These are phyloP conservation scores for Drosophila parabipectinata DNA, from an alignment of 1,140 invertebrate species.

Conservation along the genomic window DNA sequence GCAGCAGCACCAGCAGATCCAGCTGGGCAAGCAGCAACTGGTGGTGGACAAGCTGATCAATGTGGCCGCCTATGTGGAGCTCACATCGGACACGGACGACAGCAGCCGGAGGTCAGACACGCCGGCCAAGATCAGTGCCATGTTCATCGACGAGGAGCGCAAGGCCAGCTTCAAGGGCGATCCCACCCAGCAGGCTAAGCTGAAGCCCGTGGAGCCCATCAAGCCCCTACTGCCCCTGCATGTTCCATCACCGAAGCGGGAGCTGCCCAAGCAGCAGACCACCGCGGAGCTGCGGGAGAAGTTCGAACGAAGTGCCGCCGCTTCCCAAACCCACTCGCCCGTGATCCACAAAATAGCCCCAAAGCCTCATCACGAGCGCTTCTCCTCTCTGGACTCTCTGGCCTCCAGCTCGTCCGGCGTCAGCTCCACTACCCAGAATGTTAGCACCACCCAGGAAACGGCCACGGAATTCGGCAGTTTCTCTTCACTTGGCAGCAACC, in stretches of 20 bases:
- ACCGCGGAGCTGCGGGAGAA: conserved; percentile 79
- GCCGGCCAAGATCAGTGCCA: conserved; percentile 83
- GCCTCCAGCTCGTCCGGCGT: conserved; percentile 83
- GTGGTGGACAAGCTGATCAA: conserved; percentile 83
- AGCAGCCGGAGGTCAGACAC: conserved; percentile 80
- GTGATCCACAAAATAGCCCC: conserved; percentile 26
- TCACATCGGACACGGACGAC: conserved; percentile 82
- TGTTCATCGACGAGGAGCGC: conserved; percentile 83
- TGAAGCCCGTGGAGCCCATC: conserved; percentile 48
- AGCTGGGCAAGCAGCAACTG: conserved; percentile 56
- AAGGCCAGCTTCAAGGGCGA: conserved; percentile 83
- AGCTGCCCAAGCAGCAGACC: conserved; percentile 49
- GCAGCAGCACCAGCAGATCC: conserved; percentile 46
- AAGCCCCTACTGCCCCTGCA: conserved; percentile 43
- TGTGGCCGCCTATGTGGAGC: conserved; percentile 82
- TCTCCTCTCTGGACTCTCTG: conserved; percentile 81
- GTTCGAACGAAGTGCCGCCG: conserved; percentile 70
- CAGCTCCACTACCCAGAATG: conserved; percentile 77
- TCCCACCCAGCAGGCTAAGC: conserved; percentile 52
- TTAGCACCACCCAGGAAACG: conserved; percentile 78
- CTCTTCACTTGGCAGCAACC: conserved; percentile 83
- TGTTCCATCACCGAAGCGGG: conserved; percentile 23
- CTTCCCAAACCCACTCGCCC: conserved; percentile 34
- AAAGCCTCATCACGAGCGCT: conserved; percentile 80
- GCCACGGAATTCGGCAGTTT: conserved; percentile 83